Percentiles rank a stretch among this genome's conserved stretches.
Evolutionary conservation across 1,140 invertebrate genomes (phyloP).

Genomic region (Drosophila ercepeae): DNA sequence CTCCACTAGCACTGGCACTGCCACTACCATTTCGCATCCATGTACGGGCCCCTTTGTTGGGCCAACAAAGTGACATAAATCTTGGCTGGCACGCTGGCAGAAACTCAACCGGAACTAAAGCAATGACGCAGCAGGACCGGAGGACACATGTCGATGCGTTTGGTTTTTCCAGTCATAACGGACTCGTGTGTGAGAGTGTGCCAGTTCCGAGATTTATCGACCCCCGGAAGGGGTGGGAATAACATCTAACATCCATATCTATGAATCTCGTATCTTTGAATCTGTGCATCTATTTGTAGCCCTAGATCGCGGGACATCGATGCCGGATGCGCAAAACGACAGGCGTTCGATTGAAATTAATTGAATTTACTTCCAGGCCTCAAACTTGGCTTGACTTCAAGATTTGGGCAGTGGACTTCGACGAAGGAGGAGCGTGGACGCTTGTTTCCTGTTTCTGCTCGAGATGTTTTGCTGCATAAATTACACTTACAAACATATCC

Average conservation of each 20-base stretch:
- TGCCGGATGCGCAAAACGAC: constrained; percentile 76
- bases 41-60: constrained; percentile 37
- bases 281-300: constrained; percentile 52
- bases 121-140: constrained; percentile 73
- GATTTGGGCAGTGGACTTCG: constrained; percentile 1
- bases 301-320: constrained; percentile 54
- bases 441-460: constrained; percentile 75
- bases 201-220: constrained; percentile 63
- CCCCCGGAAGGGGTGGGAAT: constrained; percentile 38
- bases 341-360: constrained; percentile 84
- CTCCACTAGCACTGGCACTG: neutral
- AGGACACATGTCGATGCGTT: constrained; percentile 62
- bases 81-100: constrained; percentile 50
- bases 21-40: neutral
- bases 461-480: constrained; percentile 78
- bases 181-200: constrained; percentile 44
- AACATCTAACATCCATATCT: constrained; percentile 27
- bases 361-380: constrained; percentile 75
- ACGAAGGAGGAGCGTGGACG: constrained; percentile 39
- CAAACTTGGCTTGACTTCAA: constrained; percentile 53
- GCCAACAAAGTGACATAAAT: constrained; percentile 79
- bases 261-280: constrained; percentile 3
- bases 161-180: constrained; percentile 58
- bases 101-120: constrained; percentile 73
- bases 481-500: constrained; percentile 50